Evolutionary conservation across 2,113 vertebrate species (phyloP).

Genomic region (Erythrolamprus reginae): DNA sequence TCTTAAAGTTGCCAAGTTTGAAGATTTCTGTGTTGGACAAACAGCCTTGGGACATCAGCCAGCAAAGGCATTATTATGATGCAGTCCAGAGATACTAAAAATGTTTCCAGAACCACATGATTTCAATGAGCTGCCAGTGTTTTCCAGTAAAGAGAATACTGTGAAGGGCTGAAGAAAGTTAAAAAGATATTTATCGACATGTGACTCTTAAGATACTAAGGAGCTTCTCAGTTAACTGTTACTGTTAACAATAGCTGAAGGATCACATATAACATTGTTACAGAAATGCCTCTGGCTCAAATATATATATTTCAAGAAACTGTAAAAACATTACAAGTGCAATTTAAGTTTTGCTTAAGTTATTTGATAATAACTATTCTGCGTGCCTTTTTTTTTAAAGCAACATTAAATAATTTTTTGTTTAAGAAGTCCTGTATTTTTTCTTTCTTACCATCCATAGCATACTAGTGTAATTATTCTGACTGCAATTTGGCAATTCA

Average conservation of each 20-base stretch:
- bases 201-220: neutral
- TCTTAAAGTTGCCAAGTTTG: too few species aligned
- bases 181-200: neutral
- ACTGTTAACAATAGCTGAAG: neutral
- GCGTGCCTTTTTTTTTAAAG: too few species aligned
- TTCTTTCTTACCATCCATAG: too few species aligned
- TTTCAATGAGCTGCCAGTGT: neutral
- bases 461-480: too few species aligned
- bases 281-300: neutral
- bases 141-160: neutral
- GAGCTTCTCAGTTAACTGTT: neutral
- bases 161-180: neutral
- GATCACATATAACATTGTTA: neutral
- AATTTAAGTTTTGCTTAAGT: neutral
- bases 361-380: neutral
- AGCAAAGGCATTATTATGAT: neutral
- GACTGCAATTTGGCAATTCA: too few species aligned
- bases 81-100: neutral
- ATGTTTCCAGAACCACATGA: neutral
- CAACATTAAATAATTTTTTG: neutral
- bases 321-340: neutral
- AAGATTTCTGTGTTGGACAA: neutral
- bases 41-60: neutral
- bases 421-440: neutral
- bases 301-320: neutral